Evolutionary conservation across 2,113 vertebrate genomes (phyloP).

Genomic region (Neolamprologus sp.): DNA sequence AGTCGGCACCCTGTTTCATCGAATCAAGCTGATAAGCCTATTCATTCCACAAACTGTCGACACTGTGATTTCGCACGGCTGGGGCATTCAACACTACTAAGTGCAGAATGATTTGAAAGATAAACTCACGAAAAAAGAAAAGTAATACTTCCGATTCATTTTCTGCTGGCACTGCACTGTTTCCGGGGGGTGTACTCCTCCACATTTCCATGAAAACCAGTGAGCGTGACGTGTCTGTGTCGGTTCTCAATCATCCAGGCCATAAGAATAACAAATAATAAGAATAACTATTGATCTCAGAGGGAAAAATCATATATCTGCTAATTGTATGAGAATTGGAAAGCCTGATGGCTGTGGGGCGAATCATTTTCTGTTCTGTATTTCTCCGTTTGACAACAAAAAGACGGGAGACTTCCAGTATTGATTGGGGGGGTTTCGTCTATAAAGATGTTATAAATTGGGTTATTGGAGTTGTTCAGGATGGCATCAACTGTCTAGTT

Average conservation of each 20-base stretch:
- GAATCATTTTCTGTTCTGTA: neutral
- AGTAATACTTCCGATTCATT: neutral
- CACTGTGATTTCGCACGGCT: neutral
- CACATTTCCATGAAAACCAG: slow-evolving; percentile 42
- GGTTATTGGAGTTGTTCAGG: neutral
- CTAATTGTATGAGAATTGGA: neutral
- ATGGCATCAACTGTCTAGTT: neutral
- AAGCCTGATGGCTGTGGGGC: neutral
- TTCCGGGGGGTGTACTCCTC: slow-evolving; percentile 36
- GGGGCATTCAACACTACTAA: neutral
- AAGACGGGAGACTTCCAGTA: neutral
- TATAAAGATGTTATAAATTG: neutral
- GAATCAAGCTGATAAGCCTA: neutral
- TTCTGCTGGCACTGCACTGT: slow-evolving; percentile 38
- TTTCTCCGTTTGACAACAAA: neutral
- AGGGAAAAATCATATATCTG: neutral
- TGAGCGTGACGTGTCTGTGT: neutral
- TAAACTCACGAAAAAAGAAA: neutral
- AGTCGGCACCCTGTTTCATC: neutral
- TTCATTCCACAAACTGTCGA: neutral
- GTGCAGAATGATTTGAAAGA: neutral
- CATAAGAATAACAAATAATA: neutral
- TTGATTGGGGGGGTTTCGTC: neutral
- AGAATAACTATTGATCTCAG: neutral
- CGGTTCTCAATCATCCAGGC: neutral